Percentiles rank a stretch among this genome's conserved stretches.
phyloP scores from a whole-genome alignment of 2,113 vertebrate species.

The Prionailurus bengalensis region DNA sequence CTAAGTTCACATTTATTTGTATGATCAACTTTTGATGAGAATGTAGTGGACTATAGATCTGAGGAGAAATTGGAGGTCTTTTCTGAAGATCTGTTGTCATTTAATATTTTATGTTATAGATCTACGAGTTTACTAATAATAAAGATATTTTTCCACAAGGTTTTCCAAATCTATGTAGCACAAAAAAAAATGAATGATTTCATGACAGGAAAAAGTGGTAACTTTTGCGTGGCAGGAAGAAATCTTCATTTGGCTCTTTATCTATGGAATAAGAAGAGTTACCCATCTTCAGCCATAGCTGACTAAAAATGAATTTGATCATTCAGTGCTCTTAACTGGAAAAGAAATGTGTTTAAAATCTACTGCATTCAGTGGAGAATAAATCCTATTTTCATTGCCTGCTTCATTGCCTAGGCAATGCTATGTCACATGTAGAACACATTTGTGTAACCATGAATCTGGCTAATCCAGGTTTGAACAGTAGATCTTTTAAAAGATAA shows the following conservation, averaged over 20 bases:
- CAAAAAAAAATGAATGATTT: background rate
- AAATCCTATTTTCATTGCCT: background rate
- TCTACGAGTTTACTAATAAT: background rate
- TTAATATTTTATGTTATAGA: background rate
- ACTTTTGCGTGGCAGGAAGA: conserved; percentile 34
- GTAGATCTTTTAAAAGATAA: background rate
- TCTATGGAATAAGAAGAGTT: background rate
- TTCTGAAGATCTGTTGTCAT: background rate
- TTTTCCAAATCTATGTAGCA: background rate
- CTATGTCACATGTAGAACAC: background rate
- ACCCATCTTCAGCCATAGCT: background rate
- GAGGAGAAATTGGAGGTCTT: background rate
- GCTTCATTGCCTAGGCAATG: background rate
- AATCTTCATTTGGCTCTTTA: background rate
- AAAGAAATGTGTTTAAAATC: background rate
- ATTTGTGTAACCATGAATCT: background rate
- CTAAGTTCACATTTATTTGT: conserved; percentile 65
- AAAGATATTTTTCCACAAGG: background rate
- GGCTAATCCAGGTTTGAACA: background rate
- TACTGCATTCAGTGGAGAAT: background rate
- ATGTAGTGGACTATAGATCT: background rate
- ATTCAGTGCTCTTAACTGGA: background rate
- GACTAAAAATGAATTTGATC: conserved; percentile 1
- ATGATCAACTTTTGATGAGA: conserved; percentile 11
- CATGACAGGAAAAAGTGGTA: background rate